Base-by-base conservation (phyloP, 1,140 invertebrate genomes). In the Latrodectus geometricus region DNA sequence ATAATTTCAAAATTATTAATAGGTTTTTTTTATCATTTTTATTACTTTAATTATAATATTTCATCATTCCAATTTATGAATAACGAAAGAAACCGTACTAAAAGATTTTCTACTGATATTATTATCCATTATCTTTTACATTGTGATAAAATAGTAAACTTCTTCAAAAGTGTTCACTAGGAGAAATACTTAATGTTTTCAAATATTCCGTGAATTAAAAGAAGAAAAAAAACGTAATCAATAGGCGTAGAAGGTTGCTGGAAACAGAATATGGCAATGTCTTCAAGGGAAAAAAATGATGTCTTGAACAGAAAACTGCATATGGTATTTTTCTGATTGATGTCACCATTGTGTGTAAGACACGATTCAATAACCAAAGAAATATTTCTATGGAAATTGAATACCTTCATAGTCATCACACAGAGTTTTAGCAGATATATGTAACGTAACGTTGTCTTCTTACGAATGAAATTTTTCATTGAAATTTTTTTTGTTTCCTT, bases 331-430 rank as follows among this genome's bases (percentile, higher is more conserved):
- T 11, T 8, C 23, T 79, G 77, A 79, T 79, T 23, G 35, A 79
- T 69, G 77, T 66, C 48, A 8, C 77, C 65, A 79, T 79, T 79
- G 77, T 79, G 35, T 17, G 15, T 23, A 3, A 69, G 77, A 79
- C 77, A 79, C 77, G 77, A 79, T 69, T 79, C 77, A 79, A 79
- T 79, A 79, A 66, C 65, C 77, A 69, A 48, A 54, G 66, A 69
- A 79, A 52, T 79, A 79, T 79, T 68, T 68, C n/a, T 79, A 79
- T 79, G 77, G 77, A 79, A 79, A 79, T 79, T 68, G 35, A 68
- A 79, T 79, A 35, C 65, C 21, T 79, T 79, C 48, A 54, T 61
- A 61, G 77, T 79, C 65, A 79, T 66, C 77, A 23, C 61, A 21
- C 23, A 11, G 48, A 9, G 35, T 35, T 50, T 54, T 69, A 20